phyloP scores from a whole-genome alignment of 2,113 vertebrate species.

The Lepus timidus region DNA sequence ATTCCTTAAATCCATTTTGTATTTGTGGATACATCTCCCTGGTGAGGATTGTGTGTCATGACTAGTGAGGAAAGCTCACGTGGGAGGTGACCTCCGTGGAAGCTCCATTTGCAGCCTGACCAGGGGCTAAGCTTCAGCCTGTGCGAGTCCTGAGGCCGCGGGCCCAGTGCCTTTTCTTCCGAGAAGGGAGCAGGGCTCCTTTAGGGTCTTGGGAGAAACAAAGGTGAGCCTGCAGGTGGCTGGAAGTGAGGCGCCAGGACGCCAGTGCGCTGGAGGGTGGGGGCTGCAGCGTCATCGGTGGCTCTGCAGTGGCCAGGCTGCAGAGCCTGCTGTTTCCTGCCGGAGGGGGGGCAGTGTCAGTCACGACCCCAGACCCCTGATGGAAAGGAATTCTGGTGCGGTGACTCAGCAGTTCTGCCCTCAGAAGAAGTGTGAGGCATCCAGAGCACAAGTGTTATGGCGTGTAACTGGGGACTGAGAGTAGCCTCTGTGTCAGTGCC shows the following conservation, averaged over 20 bases:
- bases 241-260: no score
- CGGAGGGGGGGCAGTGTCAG: no score
- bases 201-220: neutral
- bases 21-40: neutral
- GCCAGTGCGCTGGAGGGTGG: no score
- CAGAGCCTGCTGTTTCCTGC: neutral
- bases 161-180: neutral
- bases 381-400: neutral
- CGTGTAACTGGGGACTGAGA: neutral
- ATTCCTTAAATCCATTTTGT: neutral
- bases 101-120: neutral
- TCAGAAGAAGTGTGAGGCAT: neutral
- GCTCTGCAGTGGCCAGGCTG: no score
- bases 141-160: no score
- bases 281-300: no score
- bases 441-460: neutral
- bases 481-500: accelerated
- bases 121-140: neutral
- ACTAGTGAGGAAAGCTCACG: neutral
- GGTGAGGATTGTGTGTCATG: neutral
- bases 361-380: accelerated
- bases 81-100: neutral
- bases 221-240: neutral
- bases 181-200: neutral
- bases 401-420: neutral